These are phyloP conservation scores for Apodemia zela DNA, from an alignment of 2,888 invertebrate species.

Conservation along the genomic window DNA sequence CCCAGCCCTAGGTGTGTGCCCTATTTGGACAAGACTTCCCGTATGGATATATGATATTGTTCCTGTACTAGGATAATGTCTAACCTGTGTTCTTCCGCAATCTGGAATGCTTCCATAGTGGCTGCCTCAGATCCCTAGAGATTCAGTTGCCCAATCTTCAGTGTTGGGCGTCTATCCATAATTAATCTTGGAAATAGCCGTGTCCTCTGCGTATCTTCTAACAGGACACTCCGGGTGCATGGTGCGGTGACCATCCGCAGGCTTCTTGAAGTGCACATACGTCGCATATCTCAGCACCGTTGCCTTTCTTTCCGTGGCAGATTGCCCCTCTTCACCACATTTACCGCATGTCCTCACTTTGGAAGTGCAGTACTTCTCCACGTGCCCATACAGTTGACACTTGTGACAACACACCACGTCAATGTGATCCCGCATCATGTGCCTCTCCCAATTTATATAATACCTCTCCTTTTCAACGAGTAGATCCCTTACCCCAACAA, in stretches of 20 bases:
- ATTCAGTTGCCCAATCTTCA: not conserved
- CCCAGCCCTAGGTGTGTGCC: not conserved
- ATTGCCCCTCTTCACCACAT: slow-evolving; percentile 16
- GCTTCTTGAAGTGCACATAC: not conserved
- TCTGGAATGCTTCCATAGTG: not conserved
- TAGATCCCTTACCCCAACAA: not conserved
- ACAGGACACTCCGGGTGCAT: not conserved
- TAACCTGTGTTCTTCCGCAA: not conserved
- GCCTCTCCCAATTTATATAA: slow-evolving; percentile 27
- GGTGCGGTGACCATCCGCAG: not conserved
- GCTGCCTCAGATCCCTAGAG: not conserved
- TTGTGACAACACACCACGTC: slow-evolving; percentile 37
- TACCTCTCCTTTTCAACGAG: not conserved
- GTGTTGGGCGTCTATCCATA: not conserved
- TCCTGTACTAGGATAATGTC: not conserved
- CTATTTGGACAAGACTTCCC: not conserved
- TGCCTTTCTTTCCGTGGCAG: not conserved
- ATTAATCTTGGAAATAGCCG: not conserved
- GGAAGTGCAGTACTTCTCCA: slow-evolving; percentile 42
- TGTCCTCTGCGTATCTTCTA: not conserved
- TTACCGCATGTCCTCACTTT: slow-evolving; percentile 42
- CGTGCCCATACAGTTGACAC: slow-evolving; percentile 44
- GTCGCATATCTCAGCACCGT: not conserved
- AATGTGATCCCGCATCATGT: slow-evolving; percentile 47
- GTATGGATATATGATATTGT: not conserved